Percentiles rank a stretch among this genome's conserved stretches.
These are phyloP conservation scores for Drosophila austrosaltans DNA, from an alignment of 2,888 invertebrate species.

Conservation along the genomic window DNA sequence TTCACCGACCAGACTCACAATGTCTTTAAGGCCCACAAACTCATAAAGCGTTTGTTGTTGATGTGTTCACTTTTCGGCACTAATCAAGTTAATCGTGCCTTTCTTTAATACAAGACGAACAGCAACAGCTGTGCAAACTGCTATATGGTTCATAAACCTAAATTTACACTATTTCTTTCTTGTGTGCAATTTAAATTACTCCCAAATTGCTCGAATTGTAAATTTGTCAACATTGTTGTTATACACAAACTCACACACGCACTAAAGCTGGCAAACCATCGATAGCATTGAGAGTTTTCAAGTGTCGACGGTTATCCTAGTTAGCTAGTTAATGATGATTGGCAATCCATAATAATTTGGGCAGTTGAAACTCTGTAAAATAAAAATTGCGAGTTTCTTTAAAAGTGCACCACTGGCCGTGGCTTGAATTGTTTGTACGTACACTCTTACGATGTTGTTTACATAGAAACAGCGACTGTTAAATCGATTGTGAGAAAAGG, in stretches of 20 bases:
- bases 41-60: slow-evolving; percentile 18
- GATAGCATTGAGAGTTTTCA: no score
- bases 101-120: slow-evolving; percentile 25
- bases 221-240: slow-evolving; percentile 11
- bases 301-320: no score
- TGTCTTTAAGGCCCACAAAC: slow-evolving; percentile 19
- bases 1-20: slow-evolving; percentile 27
- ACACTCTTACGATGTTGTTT: no score
- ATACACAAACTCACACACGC: slow-evolving; percentile 7
- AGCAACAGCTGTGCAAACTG: slow-evolving; percentile 38
- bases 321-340: no score
- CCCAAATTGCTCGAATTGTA: not conserved
- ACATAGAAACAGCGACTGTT: no score
- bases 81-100: slow-evolving; percentile 2
- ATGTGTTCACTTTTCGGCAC: slow-evolving; percentile 24
- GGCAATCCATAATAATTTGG: no score
- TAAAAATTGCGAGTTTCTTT: no score
- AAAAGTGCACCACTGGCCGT: no score
- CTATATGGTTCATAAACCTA: slow-evolving; percentile 19
- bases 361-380: no score
- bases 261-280: not conserved
- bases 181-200: not conserved
- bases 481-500: no score
- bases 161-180: slow-evolving; percentile 5
- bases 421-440: no score